These are phyloP conservation scores for Caenorhabditis sp. DNA, from an alignment of 2,888 invertebrate genomes.

Conservation along the genomic window DNA sequence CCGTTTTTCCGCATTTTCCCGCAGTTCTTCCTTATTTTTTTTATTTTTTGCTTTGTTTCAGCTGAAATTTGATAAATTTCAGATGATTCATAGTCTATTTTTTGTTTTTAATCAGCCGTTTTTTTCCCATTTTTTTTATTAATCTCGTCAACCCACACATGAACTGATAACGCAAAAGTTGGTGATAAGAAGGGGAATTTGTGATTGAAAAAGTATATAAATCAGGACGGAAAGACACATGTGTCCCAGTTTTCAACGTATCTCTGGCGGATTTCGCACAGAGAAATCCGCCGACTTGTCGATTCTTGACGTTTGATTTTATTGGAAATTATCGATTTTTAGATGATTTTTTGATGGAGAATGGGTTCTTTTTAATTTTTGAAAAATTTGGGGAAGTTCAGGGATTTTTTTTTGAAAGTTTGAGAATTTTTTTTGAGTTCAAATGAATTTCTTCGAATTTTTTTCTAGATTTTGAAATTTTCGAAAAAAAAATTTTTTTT, in stretches of 20 bases:
- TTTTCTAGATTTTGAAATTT: no score
- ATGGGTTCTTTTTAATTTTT: no score
- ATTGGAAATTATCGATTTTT: no score
- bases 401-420: no score
- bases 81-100: neutral
- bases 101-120: neutral
- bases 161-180: neutral
- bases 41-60: neutral
- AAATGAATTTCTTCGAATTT: no score
- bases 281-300: no score
- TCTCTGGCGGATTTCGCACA: no score
- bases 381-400: neutral
- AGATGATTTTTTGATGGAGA: no score
- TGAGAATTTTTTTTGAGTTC: no score
- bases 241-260: conserved; percentile 32
- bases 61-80: no score
- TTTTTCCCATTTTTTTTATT: neutral
- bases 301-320: no score
- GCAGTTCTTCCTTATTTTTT: neutral
- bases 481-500: no score
- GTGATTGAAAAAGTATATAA: conserved; percentile 28
- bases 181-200: conserved; percentile 4
- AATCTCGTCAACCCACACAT: conserved; percentile 26
- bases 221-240: conserved; percentile 29
- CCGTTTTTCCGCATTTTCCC: conserved; percentile 4